Conservation (phyloP, 2,797 vertebrate genomes). For the Percopsis omiscomaycus region DNA sequence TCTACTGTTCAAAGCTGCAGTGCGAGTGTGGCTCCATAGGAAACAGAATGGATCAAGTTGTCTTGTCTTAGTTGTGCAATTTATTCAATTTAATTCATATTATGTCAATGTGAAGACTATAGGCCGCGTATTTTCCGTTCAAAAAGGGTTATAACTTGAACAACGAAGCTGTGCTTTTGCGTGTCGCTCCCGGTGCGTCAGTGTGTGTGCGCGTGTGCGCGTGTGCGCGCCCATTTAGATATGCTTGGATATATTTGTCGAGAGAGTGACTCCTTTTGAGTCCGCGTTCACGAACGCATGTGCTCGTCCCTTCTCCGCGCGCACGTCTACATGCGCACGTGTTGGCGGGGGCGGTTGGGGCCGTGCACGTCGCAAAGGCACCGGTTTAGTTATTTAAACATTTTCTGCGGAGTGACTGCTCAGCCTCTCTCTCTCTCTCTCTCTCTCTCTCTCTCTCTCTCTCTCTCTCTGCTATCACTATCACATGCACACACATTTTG, state of each 20-base stretch:
- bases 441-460: not conserved
- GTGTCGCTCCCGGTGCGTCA: not conserved
- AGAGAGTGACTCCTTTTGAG: constrained; percentile 27
- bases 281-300: constrained; percentile 14
- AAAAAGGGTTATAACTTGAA: no score
- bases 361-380: constrained; percentile 17
- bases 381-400: constrained; percentile 57
- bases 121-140: no score
- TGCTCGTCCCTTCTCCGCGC: constrained; percentile 16
- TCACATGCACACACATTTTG: not conserved
- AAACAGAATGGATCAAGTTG: constrained; percentile 8
- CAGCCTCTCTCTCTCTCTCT: not conserved
- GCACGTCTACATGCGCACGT: constrained; percentile 28
- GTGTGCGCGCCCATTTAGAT: not conserved
- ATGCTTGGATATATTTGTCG: not conserved
- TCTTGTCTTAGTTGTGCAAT: no score
- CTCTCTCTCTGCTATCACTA: constrained; percentile 36
- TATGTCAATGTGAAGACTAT: no score
- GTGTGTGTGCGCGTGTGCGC: not conserved
- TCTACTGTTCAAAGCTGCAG: constrained; percentile 47
- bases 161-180: not conserved
- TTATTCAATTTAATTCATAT: no score
- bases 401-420: constrained; percentile 40
- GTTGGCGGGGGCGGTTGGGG: constrained; percentile 15
- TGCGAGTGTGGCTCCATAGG: not conserved